These are phyloP conservation scores for Iphiclides podalirius DNA, from an alignment of 2,888 invertebrate genomes.

Conservation along the genomic window DNA sequence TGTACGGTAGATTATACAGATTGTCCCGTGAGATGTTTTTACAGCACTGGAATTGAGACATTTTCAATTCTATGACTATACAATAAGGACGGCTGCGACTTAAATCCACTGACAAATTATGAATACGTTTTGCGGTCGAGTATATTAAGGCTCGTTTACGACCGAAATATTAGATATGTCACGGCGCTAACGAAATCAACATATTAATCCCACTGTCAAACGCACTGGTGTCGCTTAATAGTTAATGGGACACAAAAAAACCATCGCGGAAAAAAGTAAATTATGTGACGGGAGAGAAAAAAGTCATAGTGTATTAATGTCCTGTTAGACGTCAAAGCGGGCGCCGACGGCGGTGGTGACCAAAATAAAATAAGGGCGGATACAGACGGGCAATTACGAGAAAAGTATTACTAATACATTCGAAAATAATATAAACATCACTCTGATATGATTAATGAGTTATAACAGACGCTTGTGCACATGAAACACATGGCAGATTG, in stretches of 20 bases:
- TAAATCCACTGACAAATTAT: constrained; percentile 16
- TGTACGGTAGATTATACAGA: constrained; percentile 1
- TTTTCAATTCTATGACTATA: background rate
- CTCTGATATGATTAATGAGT: constrained; percentile 5
- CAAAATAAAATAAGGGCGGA: constrained; percentile 57
- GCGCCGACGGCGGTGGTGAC: constrained; percentile 54
- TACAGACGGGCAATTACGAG: constrained; percentile 38
- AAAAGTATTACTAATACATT: background rate
- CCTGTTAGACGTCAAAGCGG: constrained; percentile 75
- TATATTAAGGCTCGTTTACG: constrained; percentile 20
- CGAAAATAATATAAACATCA: constrained; percentile 8
- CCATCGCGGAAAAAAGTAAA: constrained; percentile 53
- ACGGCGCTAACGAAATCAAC: constrained; percentile 51
- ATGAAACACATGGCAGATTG: background rate
- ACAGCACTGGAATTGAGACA: background rate
- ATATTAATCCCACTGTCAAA: constrained; percentile 69
- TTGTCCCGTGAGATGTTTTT: background rate
- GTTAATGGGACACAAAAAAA: constrained; percentile 71
- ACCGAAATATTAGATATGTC: constrained; percentile 31
- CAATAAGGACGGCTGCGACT: constrained; percentile 5
- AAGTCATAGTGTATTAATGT: constrained; percentile 73
- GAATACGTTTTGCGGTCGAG: constrained; percentile 27
- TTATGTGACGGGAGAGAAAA: constrained; percentile 74
- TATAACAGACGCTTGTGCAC: no score
- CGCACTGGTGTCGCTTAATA: constrained; percentile 66